These are phyloP conservation scores for Metellina segmentata DNA, from an alignment of 2,888 invertebrate species.

Conservation along the genomic window DNA sequence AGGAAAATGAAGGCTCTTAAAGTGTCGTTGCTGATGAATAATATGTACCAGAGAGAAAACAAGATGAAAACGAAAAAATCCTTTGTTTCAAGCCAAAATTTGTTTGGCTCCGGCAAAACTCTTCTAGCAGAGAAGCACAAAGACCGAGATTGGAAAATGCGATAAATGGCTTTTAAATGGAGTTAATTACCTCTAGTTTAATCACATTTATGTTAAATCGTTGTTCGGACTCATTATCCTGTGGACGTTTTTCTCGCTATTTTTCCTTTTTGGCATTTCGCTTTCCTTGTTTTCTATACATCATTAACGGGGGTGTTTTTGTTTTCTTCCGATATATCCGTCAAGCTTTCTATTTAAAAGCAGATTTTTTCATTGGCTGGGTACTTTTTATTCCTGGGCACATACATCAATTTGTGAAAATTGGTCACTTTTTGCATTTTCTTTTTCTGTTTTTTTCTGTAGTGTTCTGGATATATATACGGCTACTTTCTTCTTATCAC, in stretches of 20 bases:
- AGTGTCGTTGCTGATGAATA: not conserved
- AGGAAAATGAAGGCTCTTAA: not conserved
- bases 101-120: not conserved
- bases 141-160: slow-evolving; percentile 37
- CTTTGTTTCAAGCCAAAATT: not conserved
- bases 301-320: not conserved
- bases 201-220: slow-evolving; percentile 44
- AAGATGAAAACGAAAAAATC: not conserved
- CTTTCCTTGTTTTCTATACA: slow-evolving; percentile 6
- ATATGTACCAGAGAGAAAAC: not conserved
- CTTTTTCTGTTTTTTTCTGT: slow-evolving; percentile 12
- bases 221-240: slow-evolving; percentile 26
- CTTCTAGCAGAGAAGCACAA: not conserved
- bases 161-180: slow-evolving; percentile 66
- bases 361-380: not conserved
- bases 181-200: slow-evolving; percentile 56
- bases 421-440: not conserved
- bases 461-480: not conserved
- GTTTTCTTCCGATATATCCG: slow-evolving; percentile 3
- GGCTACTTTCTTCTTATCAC: slow-evolving; percentile 9
- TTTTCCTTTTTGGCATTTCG: not conserved
- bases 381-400: slow-evolving; percentile 13
- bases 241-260: not conserved
- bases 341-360: slow-evolving; percentile 33
- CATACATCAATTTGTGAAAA: slow-evolving; percentile 31